Base-by-base conservation (phyloP, 1,140 invertebrate species). In the Hylaeus anthracinus region DNA sequence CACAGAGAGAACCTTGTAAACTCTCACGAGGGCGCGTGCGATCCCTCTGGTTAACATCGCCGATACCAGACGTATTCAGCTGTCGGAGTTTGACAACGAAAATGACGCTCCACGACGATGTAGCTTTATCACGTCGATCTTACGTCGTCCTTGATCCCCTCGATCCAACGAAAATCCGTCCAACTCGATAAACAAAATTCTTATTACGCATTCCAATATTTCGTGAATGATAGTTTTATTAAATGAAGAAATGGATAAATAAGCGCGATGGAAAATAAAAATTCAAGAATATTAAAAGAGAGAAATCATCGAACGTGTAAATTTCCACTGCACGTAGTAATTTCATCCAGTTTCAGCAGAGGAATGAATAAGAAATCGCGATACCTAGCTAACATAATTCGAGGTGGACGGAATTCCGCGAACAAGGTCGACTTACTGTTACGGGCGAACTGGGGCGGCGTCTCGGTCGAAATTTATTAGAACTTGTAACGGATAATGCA, bases 401-500 rank as follows among this genome's bases (percentile, higher is more conserved):
- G 66, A n/a, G 9, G 14, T n/a, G 51, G 5, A 5, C 5, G 61
- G 48, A 43, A 53, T 53, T 64, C 72, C 60, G 6, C 60, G 73
- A 76, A 45, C 64, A 14, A 26, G 67, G 12, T 56, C 66, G 74
- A 51, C 66, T 77, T 60, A 39, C 65, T 51, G 66, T 63, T 69
- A 55, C 60, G 12, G 26, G 26, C 37, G 41, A 51, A 55, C 9
- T n/a, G 9, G 48, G n/a, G 48, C 39, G 1, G 48, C 37, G 8
- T 51, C 37, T 61, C 56, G 26, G 37, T 58, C 58, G 76, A 79
- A 79, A 79, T 79, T 79, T 79, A 79, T 79, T 72, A 72, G 67
- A 71, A 71, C 37, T 64, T 79, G 58, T 64, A 79, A 79, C 76
- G 69, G 76, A 79, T 79, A 79, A 64, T 79, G 69, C 69, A 72